Base-by-base conservation (phyloP, 2,113 vertebrate species). In the Tylochromis polylepis region DNA sequence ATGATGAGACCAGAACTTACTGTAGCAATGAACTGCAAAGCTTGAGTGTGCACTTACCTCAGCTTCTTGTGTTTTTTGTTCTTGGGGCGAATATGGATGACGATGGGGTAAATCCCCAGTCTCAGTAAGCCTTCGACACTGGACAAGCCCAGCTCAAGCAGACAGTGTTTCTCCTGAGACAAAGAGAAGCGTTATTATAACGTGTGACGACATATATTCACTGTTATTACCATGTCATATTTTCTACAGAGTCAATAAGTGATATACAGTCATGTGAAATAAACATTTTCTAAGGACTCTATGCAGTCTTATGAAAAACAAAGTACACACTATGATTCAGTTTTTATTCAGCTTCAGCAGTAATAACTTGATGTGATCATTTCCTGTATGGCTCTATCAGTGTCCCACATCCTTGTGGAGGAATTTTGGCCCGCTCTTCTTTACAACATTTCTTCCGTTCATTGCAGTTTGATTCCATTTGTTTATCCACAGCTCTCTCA, bases 11-110 rank as follows among this genome's bases (percentile, higher is more conserved):
- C 34, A n/a, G 2, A 72, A 49, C 10, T 38, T 53, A 22, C 2
- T 59, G 20, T 15, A 53, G 29, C n/a, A 27, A 0, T 59, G 6
- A 56, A 70, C 43, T 65, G 46, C 15, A 60, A 43, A 72, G 27
- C 60, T 34, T 11, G 3, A 58, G 59, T 34, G 11, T 58, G 15
- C 65, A 49, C 87, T 8, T 88, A 95, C 96, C 92, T 95, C 57
- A 97, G 94, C 85, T 95, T 96, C 88, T 95, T 96, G 88, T 93
- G 93, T 77, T 96, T 97, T 89, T 96, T 97, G 90, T 90, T 95
- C 85, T 96, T 97, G 2, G 96, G 95, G 24, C 85, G 92, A 82
- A 97, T 95, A 70, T 96, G 92, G 85, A 97, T 95, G 80, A 97
- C 86, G 9, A 97, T 96, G 14, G 96, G 96, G 85, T 96, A 96